Evolutionary conservation across 1,140 invertebrate species (phyloP).

Genomic region (Drosophila busckii): DNA sequence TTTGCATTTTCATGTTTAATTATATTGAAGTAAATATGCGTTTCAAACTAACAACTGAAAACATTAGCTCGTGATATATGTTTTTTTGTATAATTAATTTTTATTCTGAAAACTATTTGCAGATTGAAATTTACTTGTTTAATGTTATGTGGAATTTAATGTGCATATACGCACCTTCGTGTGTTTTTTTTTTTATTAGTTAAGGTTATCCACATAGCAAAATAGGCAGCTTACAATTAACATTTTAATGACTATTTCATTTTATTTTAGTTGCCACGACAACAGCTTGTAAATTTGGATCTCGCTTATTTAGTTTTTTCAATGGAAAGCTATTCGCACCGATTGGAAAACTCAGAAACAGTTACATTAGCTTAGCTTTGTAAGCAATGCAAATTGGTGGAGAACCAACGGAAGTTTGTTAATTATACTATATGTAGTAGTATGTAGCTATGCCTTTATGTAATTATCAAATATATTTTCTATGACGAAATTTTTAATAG

Average conservation of each 20-base stretch:
- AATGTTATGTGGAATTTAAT: conserved; percentile 9
- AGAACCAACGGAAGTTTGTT: too few relatives aligned
- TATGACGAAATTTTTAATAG: conserved; percentile 14
- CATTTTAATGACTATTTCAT: conserved; percentile 45
- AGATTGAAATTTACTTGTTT: conserved; percentile 11
- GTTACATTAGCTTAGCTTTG: too few relatives aligned
- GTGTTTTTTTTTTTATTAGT: conserved; percentile 22
- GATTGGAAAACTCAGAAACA: too few relatives aligned
- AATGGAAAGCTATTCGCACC: too few relatives aligned
- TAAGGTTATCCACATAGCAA: conserved; percentile 65
- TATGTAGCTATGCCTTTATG: too few relatives aligned
- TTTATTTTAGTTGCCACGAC: neutral
- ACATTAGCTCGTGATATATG: conserved; percentile 24
- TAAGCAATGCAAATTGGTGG: too few relatives aligned
- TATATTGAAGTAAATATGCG: conserved; percentile 55
- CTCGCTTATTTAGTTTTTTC: neutral
- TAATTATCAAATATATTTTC: too few relatives aligned
- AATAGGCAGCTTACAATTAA: conserved; percentile 63
- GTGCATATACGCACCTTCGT: too few relatives aligned
- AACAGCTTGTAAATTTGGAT: conserved; percentile 9
- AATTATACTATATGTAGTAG: too few relatives aligned
- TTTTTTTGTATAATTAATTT: conserved; percentile 60
- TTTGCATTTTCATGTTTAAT: conserved; percentile 61
- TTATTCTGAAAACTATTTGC: conserved; percentile 46
- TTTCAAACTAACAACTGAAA: conserved; percentile 43